phyloP scores from a whole-genome alignment of 2,113 vertebrate species.

The Bufo bufo region DNA sequence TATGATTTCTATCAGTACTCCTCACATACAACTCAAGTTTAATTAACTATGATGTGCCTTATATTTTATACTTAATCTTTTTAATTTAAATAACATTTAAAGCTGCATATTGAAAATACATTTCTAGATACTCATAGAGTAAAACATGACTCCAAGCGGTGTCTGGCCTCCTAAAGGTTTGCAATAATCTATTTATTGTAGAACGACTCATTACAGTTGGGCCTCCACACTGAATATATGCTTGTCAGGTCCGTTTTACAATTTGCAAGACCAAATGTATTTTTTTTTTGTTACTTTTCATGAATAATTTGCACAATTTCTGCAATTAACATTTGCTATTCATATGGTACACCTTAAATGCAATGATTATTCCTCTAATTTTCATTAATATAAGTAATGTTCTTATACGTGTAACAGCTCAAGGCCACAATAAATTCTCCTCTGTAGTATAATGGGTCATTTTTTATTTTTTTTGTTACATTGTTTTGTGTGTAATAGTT shows the following conservation, averaged over 20 bases:
- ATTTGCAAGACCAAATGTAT: not conserved
- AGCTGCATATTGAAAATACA: no score
- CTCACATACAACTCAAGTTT: not conserved
- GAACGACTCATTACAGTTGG: not conserved
- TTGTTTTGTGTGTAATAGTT: no score
- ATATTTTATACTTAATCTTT: no score
- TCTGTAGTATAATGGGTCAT: not conserved
- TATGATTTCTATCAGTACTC: no score
- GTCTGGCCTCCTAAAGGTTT: no score
- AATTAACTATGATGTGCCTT: no score
- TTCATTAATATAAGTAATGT: not conserved
- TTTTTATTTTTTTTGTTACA: not conserved
- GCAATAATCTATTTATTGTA: no score
- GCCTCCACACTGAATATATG: not conserved
- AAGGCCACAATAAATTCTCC: not conserved
- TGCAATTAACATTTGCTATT: not conserved
- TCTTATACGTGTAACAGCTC: not conserved
- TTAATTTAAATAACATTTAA: no score
- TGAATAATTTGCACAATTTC: not conserved
- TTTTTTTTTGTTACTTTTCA: not conserved
- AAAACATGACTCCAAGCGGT: no score
- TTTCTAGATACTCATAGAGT: no score
- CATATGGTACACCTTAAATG: not conserved
- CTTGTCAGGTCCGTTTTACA: no score
- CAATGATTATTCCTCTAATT: not conserved